These are phyloP conservation scores for Thereva unica DNA, from an alignment of 2,888 invertebrate species.

Conservation along the genomic window DNA sequence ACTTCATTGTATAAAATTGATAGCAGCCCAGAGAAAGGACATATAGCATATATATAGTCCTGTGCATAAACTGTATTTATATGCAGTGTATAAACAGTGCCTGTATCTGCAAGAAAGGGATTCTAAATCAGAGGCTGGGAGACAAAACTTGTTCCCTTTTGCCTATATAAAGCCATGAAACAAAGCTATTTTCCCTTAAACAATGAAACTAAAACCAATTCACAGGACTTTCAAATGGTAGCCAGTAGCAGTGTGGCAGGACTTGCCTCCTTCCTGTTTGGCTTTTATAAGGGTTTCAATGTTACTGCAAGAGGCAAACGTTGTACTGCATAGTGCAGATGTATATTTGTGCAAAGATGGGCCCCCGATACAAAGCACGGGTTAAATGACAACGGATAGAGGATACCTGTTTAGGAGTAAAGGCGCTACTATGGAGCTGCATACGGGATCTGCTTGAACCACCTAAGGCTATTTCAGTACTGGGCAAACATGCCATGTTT, in stretches of 20 bases:
- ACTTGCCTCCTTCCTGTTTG: too few relatives aligned
- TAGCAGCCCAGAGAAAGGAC: too few relatives aligned
- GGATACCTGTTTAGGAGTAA: conserved; percentile 26
- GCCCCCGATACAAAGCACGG: conserved; percentile 11
- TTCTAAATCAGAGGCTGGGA: conserved; percentile 25
- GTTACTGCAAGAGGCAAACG: conserved; percentile 21
- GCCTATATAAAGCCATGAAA: conserved; percentile 22
- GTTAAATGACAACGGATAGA: conserved; percentile 28
- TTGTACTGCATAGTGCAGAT: conserved; percentile 21
- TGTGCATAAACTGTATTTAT: conserved; percentile 24
- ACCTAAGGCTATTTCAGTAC: conserved; percentile 19
- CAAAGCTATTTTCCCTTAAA: conserved; percentile 24
- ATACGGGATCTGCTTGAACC: neutral
- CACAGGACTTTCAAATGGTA: conserved; percentile 22
- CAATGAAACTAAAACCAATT: conserved; percentile 31
- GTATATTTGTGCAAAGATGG: conserved; percentile 13
- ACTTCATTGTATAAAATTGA: too few relatives aligned
- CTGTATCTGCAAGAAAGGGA: conserved; percentile 13
- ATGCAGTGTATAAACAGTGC: conserved; percentile 17
- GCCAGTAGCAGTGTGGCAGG: too few relatives aligned
- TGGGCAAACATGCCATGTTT: conserved; percentile 2
- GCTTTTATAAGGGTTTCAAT: conserved; percentile 12
- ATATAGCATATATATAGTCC: conserved; percentile 7
- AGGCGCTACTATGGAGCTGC: conserved; percentile 1
- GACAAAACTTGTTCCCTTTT: conserved; percentile 25